Conservation (phyloP, 2,113 vertebrate genomes). For the Vimba vimba region DNA sequence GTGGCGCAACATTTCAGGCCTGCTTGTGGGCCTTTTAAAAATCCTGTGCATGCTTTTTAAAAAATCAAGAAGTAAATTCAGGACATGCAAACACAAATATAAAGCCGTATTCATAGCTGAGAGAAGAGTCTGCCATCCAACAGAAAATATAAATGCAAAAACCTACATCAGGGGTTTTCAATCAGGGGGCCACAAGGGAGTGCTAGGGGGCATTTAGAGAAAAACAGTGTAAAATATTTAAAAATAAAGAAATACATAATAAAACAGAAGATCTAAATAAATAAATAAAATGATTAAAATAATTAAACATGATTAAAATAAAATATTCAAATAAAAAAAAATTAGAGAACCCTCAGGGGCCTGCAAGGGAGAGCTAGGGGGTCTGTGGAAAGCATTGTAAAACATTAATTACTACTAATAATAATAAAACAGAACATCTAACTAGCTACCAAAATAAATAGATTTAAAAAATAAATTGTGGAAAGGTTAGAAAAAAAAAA, state of each 20-base stretch:
- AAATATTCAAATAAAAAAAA: not conserved
- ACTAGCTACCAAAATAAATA: not conserved
- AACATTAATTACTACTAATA: not conserved
- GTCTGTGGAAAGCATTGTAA: not conserved
- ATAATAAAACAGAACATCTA: not conserved
- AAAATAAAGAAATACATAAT: not conserved
- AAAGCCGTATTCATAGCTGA: not conserved
- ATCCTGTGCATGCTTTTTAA: too few relatives aligned
- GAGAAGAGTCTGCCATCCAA: not conserved
- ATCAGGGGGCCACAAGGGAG: not conserved
- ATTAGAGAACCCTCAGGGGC: not conserved
- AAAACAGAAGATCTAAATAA: not conserved
- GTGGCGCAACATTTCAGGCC: slow-evolving; percentile 13
- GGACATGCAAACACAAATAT: not conserved
- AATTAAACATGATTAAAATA: not conserved
- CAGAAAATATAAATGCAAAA: not conserved
- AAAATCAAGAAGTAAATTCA: not conserved
- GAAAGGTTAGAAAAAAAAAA: too few relatives aligned
- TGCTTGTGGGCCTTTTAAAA: not conserved
- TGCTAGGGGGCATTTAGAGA: not conserved
- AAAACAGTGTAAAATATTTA: not conserved
- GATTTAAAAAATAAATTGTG: too few relatives aligned
- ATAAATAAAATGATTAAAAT: not conserved
- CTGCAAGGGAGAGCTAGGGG: not conserved
- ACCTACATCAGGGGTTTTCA: not conserved